phyloP scores from a whole-genome alignment of 2,797 vertebrate genomes.

The Melanotaenia parkinsoni region DNA sequence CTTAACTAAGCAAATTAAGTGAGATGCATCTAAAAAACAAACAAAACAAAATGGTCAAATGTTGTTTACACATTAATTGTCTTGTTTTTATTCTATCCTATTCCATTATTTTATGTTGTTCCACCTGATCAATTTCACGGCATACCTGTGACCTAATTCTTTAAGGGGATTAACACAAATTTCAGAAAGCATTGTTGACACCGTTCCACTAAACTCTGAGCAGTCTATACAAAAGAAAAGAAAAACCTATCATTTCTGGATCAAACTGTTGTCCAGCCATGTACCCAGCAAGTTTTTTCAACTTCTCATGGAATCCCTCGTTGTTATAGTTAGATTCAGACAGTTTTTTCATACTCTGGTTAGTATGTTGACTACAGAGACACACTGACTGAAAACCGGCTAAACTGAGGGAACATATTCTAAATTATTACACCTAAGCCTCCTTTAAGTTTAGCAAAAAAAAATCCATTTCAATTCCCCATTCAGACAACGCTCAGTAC shows the following conservation, averaged over 20 bases:
- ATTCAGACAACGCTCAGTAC: constrained; percentile 3
- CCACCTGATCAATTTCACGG: constrained; percentile 1
- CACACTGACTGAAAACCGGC: neutral
- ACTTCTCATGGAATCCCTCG: neutral
- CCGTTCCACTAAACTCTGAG: neutral
- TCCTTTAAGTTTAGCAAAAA: constrained; percentile 8
- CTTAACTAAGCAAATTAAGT: constrained; percentile 9
- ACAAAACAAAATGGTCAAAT: neutral
- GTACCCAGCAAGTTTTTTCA: neutral
- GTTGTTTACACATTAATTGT: constrained; percentile 2
- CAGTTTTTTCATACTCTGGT: neutral
- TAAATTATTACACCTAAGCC: neutral
- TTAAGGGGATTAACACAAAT: neutral
- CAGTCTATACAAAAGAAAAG: neutral
- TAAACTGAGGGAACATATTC: neutral
- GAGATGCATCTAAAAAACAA: constrained; percentile 6
- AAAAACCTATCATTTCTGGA: neutral
- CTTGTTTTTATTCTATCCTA: neutral
- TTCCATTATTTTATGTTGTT: neutral
- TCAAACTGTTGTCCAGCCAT: neutral
- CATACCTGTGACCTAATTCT: neutral
- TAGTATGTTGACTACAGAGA: neutral
- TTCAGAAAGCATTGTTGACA: neutral
- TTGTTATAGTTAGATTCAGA: constrained; percentile 2
- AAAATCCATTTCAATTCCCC: neutral